Conservation (phyloP, 2,113 vertebrate genomes). For the Ictalurus punctatus region DNA sequence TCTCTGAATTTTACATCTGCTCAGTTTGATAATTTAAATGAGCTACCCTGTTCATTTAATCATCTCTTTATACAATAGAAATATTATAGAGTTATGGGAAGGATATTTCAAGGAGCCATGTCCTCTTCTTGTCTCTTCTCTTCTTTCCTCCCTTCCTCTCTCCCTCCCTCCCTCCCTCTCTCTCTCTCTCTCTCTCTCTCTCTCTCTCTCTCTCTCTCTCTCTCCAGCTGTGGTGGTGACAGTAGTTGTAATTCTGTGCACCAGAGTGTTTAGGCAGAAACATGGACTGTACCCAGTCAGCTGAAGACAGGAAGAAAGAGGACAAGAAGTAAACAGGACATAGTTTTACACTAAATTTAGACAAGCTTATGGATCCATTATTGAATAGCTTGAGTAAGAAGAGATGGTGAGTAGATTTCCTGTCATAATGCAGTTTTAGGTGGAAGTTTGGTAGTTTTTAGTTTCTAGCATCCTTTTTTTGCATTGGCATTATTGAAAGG, state of each 20-base stretch:
- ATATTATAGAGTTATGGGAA: background rate
- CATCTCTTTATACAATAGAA: background rate
- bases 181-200: conserved; percentile 15
- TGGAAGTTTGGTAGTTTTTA: background rate
- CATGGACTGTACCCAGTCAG: conserved; percentile 42
- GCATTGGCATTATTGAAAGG: background rate
- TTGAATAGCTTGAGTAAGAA: conserved; percentile 17
- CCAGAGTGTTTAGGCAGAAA: conserved; percentile 44
- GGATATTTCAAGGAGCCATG: background rate
- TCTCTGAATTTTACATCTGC: background rate
- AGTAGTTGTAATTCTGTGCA: conserved; percentile 39
- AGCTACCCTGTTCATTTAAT: conserved; percentile 17
- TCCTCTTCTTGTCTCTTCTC: conserved; percentile 3
- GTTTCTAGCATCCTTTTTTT: background rate
- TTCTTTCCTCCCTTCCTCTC: background rate
- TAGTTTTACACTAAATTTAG: conserved; percentile 13
- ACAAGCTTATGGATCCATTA: conserved; percentile 38
- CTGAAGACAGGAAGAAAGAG: conserved; percentile 36
- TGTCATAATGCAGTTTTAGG: background rate
- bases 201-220: conserved; percentile 2
- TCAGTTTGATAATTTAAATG: background rate
- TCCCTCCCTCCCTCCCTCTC: conserved; percentile 15
- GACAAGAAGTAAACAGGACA: conserved; percentile 42
- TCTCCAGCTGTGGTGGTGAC: conserved; percentile 43
- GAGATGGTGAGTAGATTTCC: conserved; percentile 53